Evolutionary conservation across 2,888 invertebrate species (phyloP).

Genomic region (Linyphia triangularis): DNA sequence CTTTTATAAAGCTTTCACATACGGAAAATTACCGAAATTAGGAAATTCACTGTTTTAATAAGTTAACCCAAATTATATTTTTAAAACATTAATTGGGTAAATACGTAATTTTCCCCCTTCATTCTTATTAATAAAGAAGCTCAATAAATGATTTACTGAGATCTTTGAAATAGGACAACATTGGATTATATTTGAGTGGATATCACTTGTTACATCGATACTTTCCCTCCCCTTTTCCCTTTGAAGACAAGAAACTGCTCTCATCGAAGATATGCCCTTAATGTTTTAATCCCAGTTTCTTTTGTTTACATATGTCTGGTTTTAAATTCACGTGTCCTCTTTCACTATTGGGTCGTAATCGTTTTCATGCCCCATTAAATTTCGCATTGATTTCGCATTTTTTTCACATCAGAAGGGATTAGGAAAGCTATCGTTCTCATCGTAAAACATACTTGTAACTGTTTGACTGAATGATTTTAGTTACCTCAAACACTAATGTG

Average conservation of each 20-base stretch:
- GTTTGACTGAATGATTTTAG: too few relatives aligned
- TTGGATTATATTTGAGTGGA: neutral
- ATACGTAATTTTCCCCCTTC: too few relatives aligned
- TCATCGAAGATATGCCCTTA: neutral
- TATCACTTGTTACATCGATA: neutral
- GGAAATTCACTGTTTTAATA: too few relatives aligned
- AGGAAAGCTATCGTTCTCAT: neutral
- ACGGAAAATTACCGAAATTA: too few relatives aligned
- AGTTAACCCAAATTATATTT: too few relatives aligned
- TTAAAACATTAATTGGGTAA: too few relatives aligned
- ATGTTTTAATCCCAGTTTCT: neutral
- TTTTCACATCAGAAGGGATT: neutral
- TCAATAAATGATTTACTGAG: neutral
- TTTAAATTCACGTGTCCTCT: neutral
- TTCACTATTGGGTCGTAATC: neutral
- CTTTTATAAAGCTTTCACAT: too few relatives aligned
- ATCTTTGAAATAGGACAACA: neutral
- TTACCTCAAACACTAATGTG: too few relatives aligned
- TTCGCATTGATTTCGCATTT: neutral
- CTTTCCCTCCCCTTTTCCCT: neutral
- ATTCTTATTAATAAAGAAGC: too few relatives aligned
- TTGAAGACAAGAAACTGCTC: neutral
- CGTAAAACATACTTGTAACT: neutral
- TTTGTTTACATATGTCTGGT: neutral
- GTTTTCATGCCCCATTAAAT: conserved; percentile 34